phyloP scores from a whole-genome alignment of 2,888 invertebrate species.

The Hedya salicella region DNA sequence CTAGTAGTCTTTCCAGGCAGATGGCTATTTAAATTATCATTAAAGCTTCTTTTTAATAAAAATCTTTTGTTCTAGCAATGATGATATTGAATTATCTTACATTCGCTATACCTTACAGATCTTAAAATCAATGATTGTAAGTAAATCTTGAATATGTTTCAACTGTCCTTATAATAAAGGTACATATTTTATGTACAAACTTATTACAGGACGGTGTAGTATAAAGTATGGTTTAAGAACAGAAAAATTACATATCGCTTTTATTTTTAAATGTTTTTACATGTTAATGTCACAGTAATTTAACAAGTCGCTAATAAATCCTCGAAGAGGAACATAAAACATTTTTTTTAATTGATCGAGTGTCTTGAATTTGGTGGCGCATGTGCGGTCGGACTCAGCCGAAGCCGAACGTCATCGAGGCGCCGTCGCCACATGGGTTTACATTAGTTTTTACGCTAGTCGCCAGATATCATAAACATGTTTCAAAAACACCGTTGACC shows the following conservation, averaged over 20 bases:
- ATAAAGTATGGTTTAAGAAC: conserved; percentile 6
- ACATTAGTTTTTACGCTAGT: conserved; percentile 63
- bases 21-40: neutral
- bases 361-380: conserved; percentile 50
- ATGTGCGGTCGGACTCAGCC: conserved; percentile 56
- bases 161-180: no score
- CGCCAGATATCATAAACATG: conserved; percentile 64
- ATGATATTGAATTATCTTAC: no score
- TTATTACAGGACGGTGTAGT: neutral
- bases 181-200: no score
- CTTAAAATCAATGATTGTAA: no score
- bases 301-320: conserved; percentile 38
- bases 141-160: no score
- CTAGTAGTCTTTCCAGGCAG: conserved; percentile 1
- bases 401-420: conserved; percentile 59
- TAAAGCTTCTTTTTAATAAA: neutral
- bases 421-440: conserved; percentile 55
- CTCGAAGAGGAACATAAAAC: conserved; percentile 46
- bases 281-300: conserved; percentile 33
- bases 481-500: conserved; percentile 63
- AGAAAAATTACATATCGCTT: conserved; percentile 7
- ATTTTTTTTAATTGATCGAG: conserved; percentile 49
- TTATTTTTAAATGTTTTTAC: conserved; percentile 15
- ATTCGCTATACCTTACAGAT: no score
- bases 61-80: neutral